These are phyloP conservation scores for Ceyx cyanopectus DNA, from an alignment of 2,113 vertebrate species.

Conservation along the genomic window DNA sequence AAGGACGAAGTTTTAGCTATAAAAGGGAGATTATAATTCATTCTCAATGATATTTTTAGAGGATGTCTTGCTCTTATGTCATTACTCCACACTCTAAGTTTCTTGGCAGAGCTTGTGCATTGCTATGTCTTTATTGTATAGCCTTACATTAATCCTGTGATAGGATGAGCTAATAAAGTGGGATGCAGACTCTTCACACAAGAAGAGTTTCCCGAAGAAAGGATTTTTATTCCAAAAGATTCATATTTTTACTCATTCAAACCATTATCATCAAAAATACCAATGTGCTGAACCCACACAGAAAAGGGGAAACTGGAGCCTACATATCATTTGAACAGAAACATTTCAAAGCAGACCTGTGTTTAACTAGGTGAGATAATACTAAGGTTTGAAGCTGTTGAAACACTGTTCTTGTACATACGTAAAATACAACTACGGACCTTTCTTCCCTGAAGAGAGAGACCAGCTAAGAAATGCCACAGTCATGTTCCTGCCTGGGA, in stretches of 20 bases:
- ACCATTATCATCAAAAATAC: not conserved
- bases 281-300: not conserved
- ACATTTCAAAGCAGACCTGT: not conserved
- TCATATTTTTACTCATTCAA: not conserved
- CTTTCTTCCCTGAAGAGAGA: conserved; percentile 1
- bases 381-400: not conserved
- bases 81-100: conserved; percentile 1
- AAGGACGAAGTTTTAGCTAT: conserved; percentile 64
- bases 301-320: not conserved
- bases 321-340: not conserved
- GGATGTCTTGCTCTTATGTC: conserved; percentile 50
- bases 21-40: conserved; percentile 68
- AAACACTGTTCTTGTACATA: not conserved
- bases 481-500: not conserved
- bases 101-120: conserved; percentile 27
- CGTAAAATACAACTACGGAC: not conserved
- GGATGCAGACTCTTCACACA: not conserved
- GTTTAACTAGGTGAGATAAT: not conserved
- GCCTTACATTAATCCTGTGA: conserved; percentile 38
- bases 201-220: not conserved
- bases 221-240: not conserved
- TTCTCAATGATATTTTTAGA: conserved; percentile 64
- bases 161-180: not conserved
- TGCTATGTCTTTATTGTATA: conserved; percentile 50
- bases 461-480: not conserved